Conservation (phyloP, 1,140 invertebrate genomes). For the Chlorops oryzae region DNA sequence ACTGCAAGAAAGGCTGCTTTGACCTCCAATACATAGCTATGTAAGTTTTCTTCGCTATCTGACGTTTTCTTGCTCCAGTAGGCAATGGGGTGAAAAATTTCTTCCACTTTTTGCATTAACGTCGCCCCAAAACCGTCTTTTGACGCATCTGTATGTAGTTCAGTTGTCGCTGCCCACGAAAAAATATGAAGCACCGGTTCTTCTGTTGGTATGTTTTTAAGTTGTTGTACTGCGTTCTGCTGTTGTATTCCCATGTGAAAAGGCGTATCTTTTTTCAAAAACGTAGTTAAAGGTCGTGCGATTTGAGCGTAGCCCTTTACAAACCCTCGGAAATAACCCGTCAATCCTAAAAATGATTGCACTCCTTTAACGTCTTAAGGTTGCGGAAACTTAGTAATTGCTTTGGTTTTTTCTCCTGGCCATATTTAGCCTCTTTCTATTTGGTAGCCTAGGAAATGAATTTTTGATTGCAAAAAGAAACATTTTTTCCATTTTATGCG, state of each 20-base stretch:
- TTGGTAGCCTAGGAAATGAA: conserved; percentile 39
- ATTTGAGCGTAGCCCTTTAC: too few relatives aligned
- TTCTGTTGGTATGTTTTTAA: too few relatives aligned
- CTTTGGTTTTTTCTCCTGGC: conserved; percentile 31
- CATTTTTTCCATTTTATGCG: conserved; percentile 45
- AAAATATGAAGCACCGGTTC: too few relatives aligned
- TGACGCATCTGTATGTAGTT: conserved; percentile 5
- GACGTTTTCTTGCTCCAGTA: conserved; percentile 37
- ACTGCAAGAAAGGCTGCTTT: conserved; percentile 21
- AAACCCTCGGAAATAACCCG: too few relatives aligned
- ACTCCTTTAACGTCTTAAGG: too few relatives aligned
- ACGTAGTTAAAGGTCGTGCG: too few relatives aligned
- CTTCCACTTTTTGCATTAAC: conserved; percentile 17
- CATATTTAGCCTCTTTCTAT: conserved; percentile 21
- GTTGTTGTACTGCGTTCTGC: too few relatives aligned
- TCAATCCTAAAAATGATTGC: too few relatives aligned
- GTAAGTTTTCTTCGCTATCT: conserved; percentile 40
- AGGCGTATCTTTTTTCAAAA: too few relatives aligned
- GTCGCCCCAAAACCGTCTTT: conserved; percentile 22
- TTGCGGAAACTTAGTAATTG: conserved; percentile 31
- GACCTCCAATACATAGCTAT: conserved; percentile 32
- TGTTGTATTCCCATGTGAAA: too few relatives aligned
- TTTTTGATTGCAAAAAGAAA: conserved; percentile 22
- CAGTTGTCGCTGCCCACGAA: conserved; percentile 3
- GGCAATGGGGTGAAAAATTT: conserved; percentile 13